These are phyloP conservation scores for Falco berigora DNA, from an alignment of 2,797 vertebrate species.

Conservation along the genomic window DNA sequence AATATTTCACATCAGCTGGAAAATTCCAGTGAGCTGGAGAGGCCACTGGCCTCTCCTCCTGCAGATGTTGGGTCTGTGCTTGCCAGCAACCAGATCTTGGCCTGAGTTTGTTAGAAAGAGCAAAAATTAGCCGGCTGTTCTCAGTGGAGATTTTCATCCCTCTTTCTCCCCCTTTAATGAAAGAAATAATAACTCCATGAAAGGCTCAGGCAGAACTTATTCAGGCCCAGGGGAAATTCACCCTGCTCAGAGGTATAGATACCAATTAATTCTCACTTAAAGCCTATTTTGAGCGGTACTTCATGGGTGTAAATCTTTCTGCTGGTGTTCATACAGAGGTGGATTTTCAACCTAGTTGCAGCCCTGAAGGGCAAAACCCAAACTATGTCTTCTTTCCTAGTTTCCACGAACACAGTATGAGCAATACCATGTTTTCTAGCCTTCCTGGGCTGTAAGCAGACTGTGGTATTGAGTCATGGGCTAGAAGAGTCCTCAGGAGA, in stretches of 20 bases:
- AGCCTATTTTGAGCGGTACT: background rate
- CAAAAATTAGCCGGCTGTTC: constrained; percentile 56
- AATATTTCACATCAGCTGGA: background rate
- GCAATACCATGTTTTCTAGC: background rate
- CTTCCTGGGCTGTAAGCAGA: background rate
- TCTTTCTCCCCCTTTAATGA: background rate
- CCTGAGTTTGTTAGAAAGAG: constrained; percentile 15
- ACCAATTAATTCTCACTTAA: constrained; percentile 35
- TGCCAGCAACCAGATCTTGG: constrained; percentile 48
- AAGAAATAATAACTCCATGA: constrained; percentile 15
- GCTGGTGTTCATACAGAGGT: background rate
- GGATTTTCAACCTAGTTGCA: background rate
- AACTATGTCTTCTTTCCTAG: background rate
- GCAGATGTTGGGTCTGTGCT: constrained; percentile 57
- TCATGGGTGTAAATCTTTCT: background rate
- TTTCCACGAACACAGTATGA: background rate
- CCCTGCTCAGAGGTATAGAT: background rate
- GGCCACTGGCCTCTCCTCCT: constrained; percentile 34
- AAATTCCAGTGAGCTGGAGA: constrained; percentile 12
- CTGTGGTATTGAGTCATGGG: background rate
- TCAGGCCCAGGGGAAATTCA: constrained; percentile 19
- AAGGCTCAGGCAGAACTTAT: background rate
- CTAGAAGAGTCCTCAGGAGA: background rate
- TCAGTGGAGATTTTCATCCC: constrained; percentile 11
- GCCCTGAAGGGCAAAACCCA: background rate